Percentiles rank a stretch among this genome's conserved stretches.
Conservation (phyloP, 2,888 invertebrate species). For the Drosophila kambysellisi region DNA sequence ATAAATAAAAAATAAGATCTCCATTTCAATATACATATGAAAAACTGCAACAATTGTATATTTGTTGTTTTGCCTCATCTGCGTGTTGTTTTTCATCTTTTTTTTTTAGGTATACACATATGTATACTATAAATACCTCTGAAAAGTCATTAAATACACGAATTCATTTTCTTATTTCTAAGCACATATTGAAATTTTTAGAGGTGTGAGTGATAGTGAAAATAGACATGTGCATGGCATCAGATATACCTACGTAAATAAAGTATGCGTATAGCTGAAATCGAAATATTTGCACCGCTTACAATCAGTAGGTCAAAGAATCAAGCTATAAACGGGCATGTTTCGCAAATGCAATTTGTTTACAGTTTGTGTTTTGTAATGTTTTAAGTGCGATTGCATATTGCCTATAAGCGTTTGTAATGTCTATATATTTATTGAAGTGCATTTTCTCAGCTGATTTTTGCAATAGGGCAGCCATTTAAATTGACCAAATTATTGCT, state of each 20-base stretch:
- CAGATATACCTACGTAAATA: background rate
- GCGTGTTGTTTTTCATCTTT: background rate
- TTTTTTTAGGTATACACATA: constrained; percentile 2
- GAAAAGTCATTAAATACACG: constrained; percentile 21
- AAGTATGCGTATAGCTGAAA: background rate
- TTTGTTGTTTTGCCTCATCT: background rate
- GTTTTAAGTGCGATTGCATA: background rate
- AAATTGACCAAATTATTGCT: background rate
- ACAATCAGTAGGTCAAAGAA: background rate
- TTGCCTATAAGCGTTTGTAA: background rate
- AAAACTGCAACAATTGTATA: background rate
- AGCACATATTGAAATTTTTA: background rate
- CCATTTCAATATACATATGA: background rate
- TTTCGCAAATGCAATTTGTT: background rate
- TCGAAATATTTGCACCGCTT: background rate
- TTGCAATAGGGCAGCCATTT: too few species aligned
- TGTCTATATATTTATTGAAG: background rate
- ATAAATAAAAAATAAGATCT: background rate
- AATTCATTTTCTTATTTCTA: constrained; percentile 13
- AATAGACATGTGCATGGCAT: background rate
- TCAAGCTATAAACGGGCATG: constrained; percentile 4
- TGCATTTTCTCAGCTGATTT: constrained; percentile 2
- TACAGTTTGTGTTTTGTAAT: background rate
- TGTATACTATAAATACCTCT: constrained; percentile 13
- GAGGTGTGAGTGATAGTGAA: constrained; percentile 4